Evolutionary conservation across 1,140 invertebrate genomes (phyloP), one percentile per base, ranked within the genome.

Genomic region (Leptopilina clavipes): DNA sequence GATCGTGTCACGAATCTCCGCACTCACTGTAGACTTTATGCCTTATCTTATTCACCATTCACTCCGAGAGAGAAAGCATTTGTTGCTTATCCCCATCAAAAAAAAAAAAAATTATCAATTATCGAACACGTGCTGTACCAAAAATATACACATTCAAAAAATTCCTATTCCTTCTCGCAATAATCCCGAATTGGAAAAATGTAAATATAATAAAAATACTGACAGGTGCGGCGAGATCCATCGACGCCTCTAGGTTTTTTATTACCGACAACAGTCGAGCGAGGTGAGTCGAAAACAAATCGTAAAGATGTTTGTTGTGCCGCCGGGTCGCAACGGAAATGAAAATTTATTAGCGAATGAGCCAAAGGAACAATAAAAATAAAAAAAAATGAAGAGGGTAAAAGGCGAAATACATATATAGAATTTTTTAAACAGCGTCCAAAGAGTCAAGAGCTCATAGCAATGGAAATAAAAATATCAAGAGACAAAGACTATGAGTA

Each of bases 241-340:
- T 54, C 37, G 37, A 72, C 54, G 73, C 12, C 17, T 43, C 40
- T 43, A 40, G 54, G 48, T 76, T 71, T 82, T 87, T 87, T 85
- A 86, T 83, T 83, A 85, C 81, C 75, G 72, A 37, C 84, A 85
- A 86, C 86, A 85, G 75, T 81, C 75, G 76, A 71, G 43, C n/a
- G n/a, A 52, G 73, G 73, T 40, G 52, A 76, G 71, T 52, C 71
- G 79, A 83, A 87, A 88, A 88, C 86, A 88, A 88, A 88, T 86
- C 86, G 86, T 87, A 84, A 88, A 88, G 80, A 76, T 75, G 82
- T 84, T 87, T 85, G 84, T 86, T 86, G 85, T 83, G 70, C 76
- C 78, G 72, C 77, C 78, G 79, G 75, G 74, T 85, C 79, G 77
- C 76, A 65, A 76, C 78, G 79, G 78, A 81, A 84, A 82, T 82